phyloP scores from a whole-genome alignment of 2,888 invertebrate species.

The Ochropacha duplaris region DNA sequence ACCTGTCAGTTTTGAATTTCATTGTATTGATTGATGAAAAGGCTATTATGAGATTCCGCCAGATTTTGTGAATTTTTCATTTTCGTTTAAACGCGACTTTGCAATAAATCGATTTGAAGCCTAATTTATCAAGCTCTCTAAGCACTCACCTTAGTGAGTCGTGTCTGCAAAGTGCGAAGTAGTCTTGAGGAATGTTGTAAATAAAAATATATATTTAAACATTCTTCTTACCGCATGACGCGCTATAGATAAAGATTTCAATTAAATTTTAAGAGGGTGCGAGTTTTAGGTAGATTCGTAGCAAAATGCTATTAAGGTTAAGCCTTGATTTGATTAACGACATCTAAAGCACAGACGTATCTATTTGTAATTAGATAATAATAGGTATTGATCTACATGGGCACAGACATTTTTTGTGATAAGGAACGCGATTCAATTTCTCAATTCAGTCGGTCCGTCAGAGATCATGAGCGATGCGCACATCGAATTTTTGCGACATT shows the following conservation, averaged over 20 bases:
- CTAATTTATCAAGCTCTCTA: conserved; percentile 73
- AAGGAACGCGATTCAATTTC: conserved; percentile 72
- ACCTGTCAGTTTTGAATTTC: conserved; percentile 58
- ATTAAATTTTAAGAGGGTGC: conserved; percentile 51
- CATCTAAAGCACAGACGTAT: conserved; percentile 15
- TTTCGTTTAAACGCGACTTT: conserved; percentile 65
- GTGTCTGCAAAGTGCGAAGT: conserved; percentile 61
- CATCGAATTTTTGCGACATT: conserved; percentile 59
- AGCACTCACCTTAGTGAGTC: conserved; percentile 59
- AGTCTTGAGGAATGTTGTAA: conserved; percentile 59
- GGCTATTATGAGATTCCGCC: conserved; percentile 67
- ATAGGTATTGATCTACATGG: conserved; percentile 39
- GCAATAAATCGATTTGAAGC: conserved; percentile 68
- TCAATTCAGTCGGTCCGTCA: conserved; percentile 77
- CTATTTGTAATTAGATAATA: conserved; percentile 25
- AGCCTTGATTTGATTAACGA: conserved; percentile 42
- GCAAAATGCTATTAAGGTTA: conserved; percentile 44
- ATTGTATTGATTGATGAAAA: conserved; percentile 76
- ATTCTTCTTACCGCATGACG: conserved; percentile 53
- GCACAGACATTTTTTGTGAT: conserved; percentile 49
- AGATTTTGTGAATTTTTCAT: conserved; percentile 74
- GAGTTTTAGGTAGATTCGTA: conserved; percentile 43
- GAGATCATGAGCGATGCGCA: conserved; percentile 70
- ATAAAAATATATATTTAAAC: conserved; percentile 56
- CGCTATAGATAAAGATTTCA: conserved; percentile 34